Evolutionary conservation across 1,140 invertebrate genomes (phyloP).

Genomic region (Gryllus bimaculatus): DNA sequence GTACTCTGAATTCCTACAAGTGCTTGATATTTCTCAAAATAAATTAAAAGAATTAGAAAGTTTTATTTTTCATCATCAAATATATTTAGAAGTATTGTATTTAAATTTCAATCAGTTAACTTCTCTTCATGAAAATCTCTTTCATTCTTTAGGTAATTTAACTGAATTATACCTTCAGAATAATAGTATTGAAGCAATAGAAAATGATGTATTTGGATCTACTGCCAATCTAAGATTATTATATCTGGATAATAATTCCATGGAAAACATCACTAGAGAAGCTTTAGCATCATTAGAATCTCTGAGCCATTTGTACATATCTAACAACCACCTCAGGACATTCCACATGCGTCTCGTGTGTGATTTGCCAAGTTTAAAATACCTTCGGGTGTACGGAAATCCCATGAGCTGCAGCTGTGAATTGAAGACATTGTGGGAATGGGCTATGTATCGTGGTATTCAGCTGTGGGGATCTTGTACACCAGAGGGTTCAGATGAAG

Average conservation of each 20-base stretch:
- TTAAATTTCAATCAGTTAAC: neutral
- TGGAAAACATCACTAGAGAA: neutral
- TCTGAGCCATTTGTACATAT: neutral
- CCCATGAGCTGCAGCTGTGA: neutral
- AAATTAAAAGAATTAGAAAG: neutral
- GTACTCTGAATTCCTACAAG: neutral
- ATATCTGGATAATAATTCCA: neutral
- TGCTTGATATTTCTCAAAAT: constrained; percentile 3
- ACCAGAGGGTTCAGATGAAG: neutral
- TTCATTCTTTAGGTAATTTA: neutral
- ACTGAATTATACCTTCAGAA: neutral
- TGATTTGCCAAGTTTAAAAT: constrained; percentile 7
- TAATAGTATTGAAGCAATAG: neutral
- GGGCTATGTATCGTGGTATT: neutral
- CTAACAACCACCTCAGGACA: neutral
- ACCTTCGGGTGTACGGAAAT: neutral
- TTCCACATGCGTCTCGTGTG: neutral
- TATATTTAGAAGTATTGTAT: neutral
- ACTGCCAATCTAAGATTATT: neutral
- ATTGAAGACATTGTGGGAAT: neutral
- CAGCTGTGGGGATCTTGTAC: neutral
- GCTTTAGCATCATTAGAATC: neutral
- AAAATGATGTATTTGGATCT: neutral
- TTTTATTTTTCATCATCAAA: neutral
- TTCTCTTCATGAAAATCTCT: neutral